Base-by-base conservation (phyloP, 2,888 invertebrate species). In the Thereva unica region DNA sequence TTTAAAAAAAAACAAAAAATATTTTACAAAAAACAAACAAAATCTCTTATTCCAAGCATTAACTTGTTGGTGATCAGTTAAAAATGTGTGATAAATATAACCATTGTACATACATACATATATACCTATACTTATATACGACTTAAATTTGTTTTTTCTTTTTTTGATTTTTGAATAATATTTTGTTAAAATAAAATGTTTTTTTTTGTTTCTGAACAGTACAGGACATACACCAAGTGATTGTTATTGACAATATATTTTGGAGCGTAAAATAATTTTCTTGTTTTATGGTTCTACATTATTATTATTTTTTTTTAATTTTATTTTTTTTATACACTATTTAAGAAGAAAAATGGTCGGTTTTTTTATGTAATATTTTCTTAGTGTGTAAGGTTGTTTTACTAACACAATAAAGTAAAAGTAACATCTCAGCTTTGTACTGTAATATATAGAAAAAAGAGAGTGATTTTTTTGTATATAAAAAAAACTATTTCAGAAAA, bases 171-270 rank as follows among this genome's bases (percentile, higher is more conserved):
- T 9, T n/a, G 7, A 49, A 49, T 49, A 49, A 49, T 49, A 8
- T 23, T 23, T 8, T 44, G 35, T 8, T 53, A 53, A 53, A 38
- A 10, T 38, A 23, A n/a, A n/a, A 38, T 53, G 37, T 53, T 52
- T 61, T 35, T 49, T 49, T 49, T 38, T n/a, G 7, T 34, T 55
- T 63, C 47, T 67, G 23, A 23, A 61, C 61, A 61, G 61, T 50
- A 65, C 47, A 63, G 54, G 53, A 59, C 50, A 64, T 44, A 59
- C 53, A 55, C 44, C 53, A 69, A 69, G 69, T 69, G 69, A 69
- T 69, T 68, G 66, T 66, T 69, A 67, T 67, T 69, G 69, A 69
- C 69, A 69, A 69, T 69, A 69, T 69, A 57, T 53, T 52, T 47
- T 50, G 56, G 12, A 50, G 63, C 45, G 44, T 56, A 53, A 64